phyloP scores from a whole-genome alignment of 2,113 vertebrate species.

The Podarcis muralis region DNA sequence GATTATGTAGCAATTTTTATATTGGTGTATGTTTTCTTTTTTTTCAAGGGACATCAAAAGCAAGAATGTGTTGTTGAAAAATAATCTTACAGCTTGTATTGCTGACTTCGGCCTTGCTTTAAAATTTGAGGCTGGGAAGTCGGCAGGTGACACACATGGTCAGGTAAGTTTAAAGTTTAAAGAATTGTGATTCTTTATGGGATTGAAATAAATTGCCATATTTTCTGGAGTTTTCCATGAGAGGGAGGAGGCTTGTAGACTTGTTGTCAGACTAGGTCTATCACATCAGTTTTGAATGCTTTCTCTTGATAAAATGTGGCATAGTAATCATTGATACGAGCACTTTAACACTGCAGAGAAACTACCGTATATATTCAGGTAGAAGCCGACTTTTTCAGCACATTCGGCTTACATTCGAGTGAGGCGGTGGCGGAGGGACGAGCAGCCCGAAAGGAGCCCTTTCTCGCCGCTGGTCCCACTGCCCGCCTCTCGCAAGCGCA shows the following conservation, averaged over 20 bases:
- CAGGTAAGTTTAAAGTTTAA: constrained; percentile 83
- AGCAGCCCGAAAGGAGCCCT: too few species aligned
- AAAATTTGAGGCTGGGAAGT: constrained; percentile 97
- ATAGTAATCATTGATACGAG: too few species aligned
- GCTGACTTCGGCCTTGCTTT: constrained; percentile 96
- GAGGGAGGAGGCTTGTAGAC: background rate
- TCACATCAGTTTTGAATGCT: background rate
- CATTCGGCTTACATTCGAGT: too few species aligned
- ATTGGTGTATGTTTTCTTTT: constrained; percentile 37
- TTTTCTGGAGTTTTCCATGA: background rate
- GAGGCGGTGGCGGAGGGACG: too few species aligned
- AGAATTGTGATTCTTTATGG: rapidly evolving
- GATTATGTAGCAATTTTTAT: background rate
- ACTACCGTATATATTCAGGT: background rate
- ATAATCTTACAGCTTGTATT: constrained; percentile 91
- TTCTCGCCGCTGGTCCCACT: too few species aligned
- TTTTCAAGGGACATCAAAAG: constrained; percentile 94
- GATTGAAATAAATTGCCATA: background rate
- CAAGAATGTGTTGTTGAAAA: constrained; percentile 97
- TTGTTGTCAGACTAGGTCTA: background rate
- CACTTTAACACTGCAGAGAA: background rate
- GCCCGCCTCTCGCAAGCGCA: too few species aligned
- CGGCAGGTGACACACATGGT: constrained; percentile 95
- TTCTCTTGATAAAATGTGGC: too few species aligned
- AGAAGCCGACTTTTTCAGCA: too few species aligned